Evolutionary conservation across 2,797 vertebrate species (phyloP), one percentile per base, ranked within the genome.

Genomic region (Chloroceryle inda): DNA sequence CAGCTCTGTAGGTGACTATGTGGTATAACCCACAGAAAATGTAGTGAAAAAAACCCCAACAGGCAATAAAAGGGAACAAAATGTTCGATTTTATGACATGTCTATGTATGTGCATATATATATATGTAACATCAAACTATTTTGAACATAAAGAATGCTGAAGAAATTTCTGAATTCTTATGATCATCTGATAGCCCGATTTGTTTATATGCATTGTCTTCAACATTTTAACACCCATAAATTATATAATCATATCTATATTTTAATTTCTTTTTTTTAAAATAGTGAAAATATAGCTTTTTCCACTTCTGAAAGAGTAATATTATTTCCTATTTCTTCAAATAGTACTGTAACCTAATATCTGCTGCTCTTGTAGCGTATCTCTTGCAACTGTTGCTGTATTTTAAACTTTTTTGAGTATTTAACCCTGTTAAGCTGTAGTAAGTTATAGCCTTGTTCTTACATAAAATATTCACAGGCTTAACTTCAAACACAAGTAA

Each of bases 401-500:
- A 12, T 78, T 92, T 84, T 45, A 56, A 76, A 27, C 3, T 45
- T 55, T 31, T 93, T 21, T 66, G 5, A 44, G 55, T 56, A 35
- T 79, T 85, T 85, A 89, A 75, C n/a, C 22, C 38, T 62, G 4
- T 55, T 76, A 62, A 45, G 7, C 26, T 91, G 13, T n/a, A 85
- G 47, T 40, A 89, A 87, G 64, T 85, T 49, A 64, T 4, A 2
- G 58, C 13, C 55, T 85, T 82, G 27, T 63, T 95, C 59, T 66
- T 47, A 89, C n/a, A 77, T 63, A 52, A 88, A 89, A 79, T 89
- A 93, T 77, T 85, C 72, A 85, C 20, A 6, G 49, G n/a, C 38
- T 82, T 82, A 92, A 92, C 24, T 92, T 38, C 55, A 64, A 92
- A 50, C 11, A 79, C 17, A 83, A 80, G 72, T 85, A 94, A 85